A percentile compares a stretch with the other conserved stretches of the same genome.
phyloP scores from a whole-genome alignment of 2,113 vertebrate species.

The Siphamia tubifer region DNA sequence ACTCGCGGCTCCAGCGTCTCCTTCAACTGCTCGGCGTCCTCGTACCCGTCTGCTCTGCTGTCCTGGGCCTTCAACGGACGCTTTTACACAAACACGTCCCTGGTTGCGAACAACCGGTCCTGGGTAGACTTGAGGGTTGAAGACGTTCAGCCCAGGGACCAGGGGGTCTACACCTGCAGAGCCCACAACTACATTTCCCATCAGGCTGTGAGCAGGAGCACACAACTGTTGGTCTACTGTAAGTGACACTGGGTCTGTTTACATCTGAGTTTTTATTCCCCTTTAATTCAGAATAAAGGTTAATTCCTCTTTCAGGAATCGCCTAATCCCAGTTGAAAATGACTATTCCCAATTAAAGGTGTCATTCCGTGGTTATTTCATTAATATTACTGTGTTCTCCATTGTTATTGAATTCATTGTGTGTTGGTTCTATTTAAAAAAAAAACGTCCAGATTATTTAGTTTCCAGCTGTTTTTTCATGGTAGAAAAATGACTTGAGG shows the following conservation, averaged over 20 bases:
- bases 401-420: too few species aligned
- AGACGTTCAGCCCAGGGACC: constrained; percentile 61
- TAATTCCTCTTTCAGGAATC: too few species aligned
- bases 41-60: constrained; percentile 63
- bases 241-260: constrained; percentile 38
- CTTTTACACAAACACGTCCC: not conserved
- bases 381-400: too few species aligned
- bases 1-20: constrained; percentile 46
- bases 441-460: too few species aligned
- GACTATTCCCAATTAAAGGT: too few species aligned
- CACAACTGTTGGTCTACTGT: constrained; percentile 87
- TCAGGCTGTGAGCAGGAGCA: constrained; percentile 36
- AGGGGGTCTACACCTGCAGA: constrained; percentile 83
- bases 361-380: too few species aligned
- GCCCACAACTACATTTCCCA: constrained; percentile 71
- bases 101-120: constrained; percentile 16
- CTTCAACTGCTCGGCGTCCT: constrained; percentile 76
- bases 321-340: too few species aligned
- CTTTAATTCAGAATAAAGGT: too few species aligned
- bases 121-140: constrained; percentile 59
- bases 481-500: too few species aligned
- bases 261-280: too few species aligned
- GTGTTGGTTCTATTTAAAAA: too few species aligned
- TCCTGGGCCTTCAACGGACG: constrained; percentile 68
- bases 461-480: too few species aligned